Evolutionary conservation across 2,113 vertebrate species (phyloP).

Genomic region (Anhinga anhinga): DNA sequence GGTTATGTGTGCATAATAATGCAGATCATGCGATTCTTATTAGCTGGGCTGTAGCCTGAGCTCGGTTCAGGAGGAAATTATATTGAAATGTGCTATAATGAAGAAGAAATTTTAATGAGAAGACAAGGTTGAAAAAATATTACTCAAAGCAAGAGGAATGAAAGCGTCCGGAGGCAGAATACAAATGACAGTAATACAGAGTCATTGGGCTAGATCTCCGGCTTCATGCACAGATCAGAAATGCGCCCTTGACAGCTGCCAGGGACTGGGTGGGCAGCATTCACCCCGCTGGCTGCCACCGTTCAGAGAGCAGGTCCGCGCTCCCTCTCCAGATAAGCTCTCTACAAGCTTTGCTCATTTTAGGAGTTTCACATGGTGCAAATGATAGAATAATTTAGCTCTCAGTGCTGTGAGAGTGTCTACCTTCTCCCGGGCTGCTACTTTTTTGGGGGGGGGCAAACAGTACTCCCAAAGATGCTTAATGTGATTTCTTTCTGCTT

Average conservation of each 20-base stretch:
- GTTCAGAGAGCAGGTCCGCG: fast-evolving
- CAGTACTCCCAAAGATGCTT: background rate
- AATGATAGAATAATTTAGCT: background rate
- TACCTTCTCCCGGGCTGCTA: background rate
- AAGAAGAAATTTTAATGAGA: slow-evolving; percentile 63
- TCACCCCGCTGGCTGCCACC: background rate
- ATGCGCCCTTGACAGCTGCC: background rate
- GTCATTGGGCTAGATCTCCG: background rate
- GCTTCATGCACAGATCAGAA: background rate
- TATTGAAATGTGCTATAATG: slow-evolving; percentile 46
- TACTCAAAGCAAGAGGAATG: slow-evolving; percentile 50
- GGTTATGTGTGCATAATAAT: slow-evolving; percentile 50
- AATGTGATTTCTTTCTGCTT: background rate
- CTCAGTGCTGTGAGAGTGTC: background rate
- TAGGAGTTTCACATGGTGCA: background rate
- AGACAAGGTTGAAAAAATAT: slow-evolving; percentile 58
- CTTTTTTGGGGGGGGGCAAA: background rate
- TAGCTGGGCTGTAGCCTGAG: slow-evolving; percentile 41
- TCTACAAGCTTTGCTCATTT: background rate
- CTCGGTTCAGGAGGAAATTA: slow-evolving; percentile 4
- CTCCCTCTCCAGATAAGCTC: background rate
- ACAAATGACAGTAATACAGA: slow-evolving; percentile 27
- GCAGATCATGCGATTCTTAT: slow-evolving; percentile 48
- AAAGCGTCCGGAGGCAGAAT: slow-evolving; percentile 36
- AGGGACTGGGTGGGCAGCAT: background rate